A percentile compares a stretch with the other conserved stretches of the same genome.
These are phyloP conservation scores for Eurois occulta DNA, from an alignment of 2,888 invertebrate species.

Conservation along the genomic window DNA sequence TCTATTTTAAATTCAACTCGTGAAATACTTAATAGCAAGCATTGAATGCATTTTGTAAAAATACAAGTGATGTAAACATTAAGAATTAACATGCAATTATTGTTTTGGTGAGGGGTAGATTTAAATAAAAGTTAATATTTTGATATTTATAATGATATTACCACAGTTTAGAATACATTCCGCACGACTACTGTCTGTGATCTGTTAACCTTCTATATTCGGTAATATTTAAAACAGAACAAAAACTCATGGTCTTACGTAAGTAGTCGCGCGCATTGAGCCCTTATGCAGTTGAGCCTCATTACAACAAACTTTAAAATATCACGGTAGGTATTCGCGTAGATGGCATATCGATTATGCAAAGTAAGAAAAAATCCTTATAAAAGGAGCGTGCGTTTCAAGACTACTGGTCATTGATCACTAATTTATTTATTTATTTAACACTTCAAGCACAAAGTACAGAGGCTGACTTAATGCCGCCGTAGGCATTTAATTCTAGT, in stretches of 20 bases:
- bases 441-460: too few relatives aligned
- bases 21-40: slow-evolving; percentile 6
- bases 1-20: background rate
- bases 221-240: background rate
- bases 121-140: slow-evolving; percentile 19
- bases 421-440: too few relatives aligned
- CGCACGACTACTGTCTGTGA: background rate
- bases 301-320: background rate
- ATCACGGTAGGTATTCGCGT: background rate
- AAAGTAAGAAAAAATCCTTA: background rate
- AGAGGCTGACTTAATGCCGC: too few relatives aligned
- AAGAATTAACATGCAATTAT: background rate
- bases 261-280: background rate
- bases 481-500: too few relatives aligned
- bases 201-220: background rate
- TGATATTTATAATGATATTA: slow-evolving; percentile 7
- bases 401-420: background rate
- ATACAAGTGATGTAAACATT: slow-evolving; percentile 9
- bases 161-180: slow-evolving; percentile 19
- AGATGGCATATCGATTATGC: background rate
- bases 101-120: slow-evolving; percentile 14
- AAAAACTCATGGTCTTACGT: background rate
- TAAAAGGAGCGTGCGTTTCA: background rate
- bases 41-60: slow-evolving; percentile 4
- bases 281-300: background rate